phyloP scores from a whole-genome alignment of 2,888 invertebrate species.

The Steinernema carpocapsae region DNA sequence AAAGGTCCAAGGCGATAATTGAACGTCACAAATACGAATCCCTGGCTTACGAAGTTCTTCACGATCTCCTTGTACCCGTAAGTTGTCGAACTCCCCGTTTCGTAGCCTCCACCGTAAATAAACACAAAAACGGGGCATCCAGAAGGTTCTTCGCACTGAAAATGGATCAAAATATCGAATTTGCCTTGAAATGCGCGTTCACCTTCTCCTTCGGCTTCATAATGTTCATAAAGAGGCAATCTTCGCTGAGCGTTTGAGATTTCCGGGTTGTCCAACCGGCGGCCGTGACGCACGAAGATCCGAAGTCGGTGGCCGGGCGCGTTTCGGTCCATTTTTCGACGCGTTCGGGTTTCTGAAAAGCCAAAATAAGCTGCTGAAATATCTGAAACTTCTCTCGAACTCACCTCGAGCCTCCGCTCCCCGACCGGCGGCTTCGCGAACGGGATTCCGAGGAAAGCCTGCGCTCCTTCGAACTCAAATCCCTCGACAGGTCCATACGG shows the following conservation, averaged over 20 bases:
- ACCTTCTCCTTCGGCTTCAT: slow-evolving; percentile 21
- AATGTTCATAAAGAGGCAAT: slow-evolving; percentile 25
- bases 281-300: slow-evolving; percentile 11
- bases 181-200: background rate
- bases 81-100: slow-evolving; percentile 8
- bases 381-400: background rate
- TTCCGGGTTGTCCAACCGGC: background rate
- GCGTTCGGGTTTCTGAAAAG: background rate
- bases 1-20: slow-evolving; percentile 37
- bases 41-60: slow-evolving; percentile 17
- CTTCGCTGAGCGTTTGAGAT: background rate
- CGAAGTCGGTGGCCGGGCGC: background rate
- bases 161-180: too few relatives aligned
- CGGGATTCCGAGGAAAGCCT: slow-evolving; percentile 13
- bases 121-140: slow-evolving; percentile 27
- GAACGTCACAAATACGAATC: slow-evolving; percentile 35
- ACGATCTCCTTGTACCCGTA: slow-evolving; percentile 30
- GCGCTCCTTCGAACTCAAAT: slow-evolving; percentile 7
- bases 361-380: slow-evolving; percentile 4
- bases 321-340: slow-evolving; percentile 22
- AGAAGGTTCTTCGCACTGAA: background rate
- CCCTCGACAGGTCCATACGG: slow-evolving; percentile 28
- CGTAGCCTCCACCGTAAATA: slow-evolving; percentile 27
- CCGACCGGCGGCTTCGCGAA: slow-evolving; percentile 29
- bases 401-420: slow-evolving; percentile 2